These are phyloP conservation scores for Mustela lutreola DNA, from an alignment of 2,113 vertebrate genomes.

Conservation along the genomic window DNA sequence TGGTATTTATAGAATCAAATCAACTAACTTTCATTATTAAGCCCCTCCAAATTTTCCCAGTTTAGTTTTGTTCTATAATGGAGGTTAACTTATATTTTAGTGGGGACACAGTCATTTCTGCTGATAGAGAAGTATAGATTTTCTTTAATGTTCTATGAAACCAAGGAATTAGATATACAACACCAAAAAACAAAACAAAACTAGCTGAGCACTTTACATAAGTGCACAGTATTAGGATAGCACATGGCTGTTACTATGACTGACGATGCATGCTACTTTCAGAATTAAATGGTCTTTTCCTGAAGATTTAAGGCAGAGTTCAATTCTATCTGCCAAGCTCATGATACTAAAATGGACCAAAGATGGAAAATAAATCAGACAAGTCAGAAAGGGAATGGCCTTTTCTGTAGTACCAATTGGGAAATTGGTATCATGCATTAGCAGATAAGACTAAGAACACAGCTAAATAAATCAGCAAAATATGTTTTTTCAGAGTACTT, in stretches of 20 bases:
- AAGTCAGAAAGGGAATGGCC: slow-evolving; percentile 52
- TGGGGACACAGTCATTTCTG: slow-evolving; percentile 80
- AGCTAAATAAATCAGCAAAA: slow-evolving; percentile 53
- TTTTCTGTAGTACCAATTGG: slow-evolving; percentile 47
- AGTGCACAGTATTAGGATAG: slow-evolving; percentile 81
- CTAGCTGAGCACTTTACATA: slow-evolving; percentile 84
- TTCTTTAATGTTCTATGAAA: slow-evolving; percentile 84
- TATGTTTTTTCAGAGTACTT: slow-evolving; percentile 27
- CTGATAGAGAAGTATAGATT: slow-evolving; percentile 84
- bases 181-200: slow-evolving; percentile 83
- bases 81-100: slow-evolving; percentile 81
- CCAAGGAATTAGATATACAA: slow-evolving; percentile 85
- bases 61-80: slow-evolving; percentile 78
- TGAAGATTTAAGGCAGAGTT: slow-evolving; percentile 65
- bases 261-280: slow-evolving; percentile 57
- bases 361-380: slow-evolving; percentile 48
- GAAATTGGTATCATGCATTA: slow-evolving; percentile 73
- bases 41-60: not conserved
- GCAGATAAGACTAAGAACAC: slow-evolving; percentile 62
- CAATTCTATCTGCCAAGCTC: slow-evolving; percentile 63
- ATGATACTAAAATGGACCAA: slow-evolving; percentile 47
- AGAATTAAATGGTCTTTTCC: slow-evolving; percentile 44
- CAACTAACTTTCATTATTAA: slow-evolving; percentile 43
- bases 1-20: slow-evolving; percentile 56
- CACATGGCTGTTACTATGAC: slow-evolving; percentile 62